These are phyloP conservation scores for Boloria selene DNA, from an alignment of 2,888 invertebrate species.

Conservation along the genomic window DNA sequence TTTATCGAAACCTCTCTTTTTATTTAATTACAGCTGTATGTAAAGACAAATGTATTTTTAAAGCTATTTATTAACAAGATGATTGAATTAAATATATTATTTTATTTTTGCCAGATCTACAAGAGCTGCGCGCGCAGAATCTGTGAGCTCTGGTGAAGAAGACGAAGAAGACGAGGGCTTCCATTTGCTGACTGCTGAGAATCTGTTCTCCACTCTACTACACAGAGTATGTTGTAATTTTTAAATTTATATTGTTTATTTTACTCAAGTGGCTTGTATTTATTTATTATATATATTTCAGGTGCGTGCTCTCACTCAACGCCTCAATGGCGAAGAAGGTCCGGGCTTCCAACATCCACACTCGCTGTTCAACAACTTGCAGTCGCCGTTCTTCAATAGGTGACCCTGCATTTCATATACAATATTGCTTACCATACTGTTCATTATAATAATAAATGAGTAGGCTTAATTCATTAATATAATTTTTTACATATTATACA, in stretches of 20 bases:
- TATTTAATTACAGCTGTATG: background rate
- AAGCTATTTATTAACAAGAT: background rate
- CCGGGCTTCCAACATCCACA: slow-evolving; percentile 77
- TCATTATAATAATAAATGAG: background rate
- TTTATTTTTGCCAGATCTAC: slow-evolving; percentile 75
- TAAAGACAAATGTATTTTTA: background rate
- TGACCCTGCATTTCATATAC: slow-evolving; percentile 40
- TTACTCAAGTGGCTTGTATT: background rate
- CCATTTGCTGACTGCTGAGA: slow-evolving; percentile 94
- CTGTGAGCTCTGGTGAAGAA: slow-evolving; percentile 93
- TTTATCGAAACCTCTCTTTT: no score
- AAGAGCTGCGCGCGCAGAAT: slow-evolving; percentile 88
- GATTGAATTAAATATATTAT: background rate
- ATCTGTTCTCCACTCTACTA: slow-evolving; percentile 92
- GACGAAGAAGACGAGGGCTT: slow-evolving; percentile 95
- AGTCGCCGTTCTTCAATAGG: slow-evolving; percentile 81
- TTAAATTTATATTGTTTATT: background rate
- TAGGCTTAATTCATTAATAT: background rate
- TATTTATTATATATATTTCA: slow-evolving; percentile 50
- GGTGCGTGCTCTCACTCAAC: slow-evolving; percentile 92
- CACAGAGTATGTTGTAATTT: slow-evolving; percentile 84
- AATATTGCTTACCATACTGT: slow-evolving; percentile 1
- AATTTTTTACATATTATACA: no score
- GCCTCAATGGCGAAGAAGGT: slow-evolving; percentile 92
- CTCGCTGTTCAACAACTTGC: slow-evolving; percentile 77